Conservation (phyloP, 2,797 vertebrate genomes). For the Arnoldichthys spilopterus region DNA sequence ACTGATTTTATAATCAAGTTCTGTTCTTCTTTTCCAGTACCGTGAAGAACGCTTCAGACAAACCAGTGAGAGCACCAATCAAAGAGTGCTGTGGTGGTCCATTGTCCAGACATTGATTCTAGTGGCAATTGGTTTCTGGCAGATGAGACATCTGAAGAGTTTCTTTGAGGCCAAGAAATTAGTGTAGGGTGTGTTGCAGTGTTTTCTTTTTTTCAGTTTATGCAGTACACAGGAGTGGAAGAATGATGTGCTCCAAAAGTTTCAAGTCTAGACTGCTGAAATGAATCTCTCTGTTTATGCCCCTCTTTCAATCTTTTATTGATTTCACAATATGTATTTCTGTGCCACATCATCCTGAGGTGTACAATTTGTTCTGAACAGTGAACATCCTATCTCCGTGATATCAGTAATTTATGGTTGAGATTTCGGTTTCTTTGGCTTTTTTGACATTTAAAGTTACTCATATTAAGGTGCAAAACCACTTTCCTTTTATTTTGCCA, state of each 20-base stretch:
- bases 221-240: slow-evolving; percentile 65
- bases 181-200: slow-evolving; percentile 74
- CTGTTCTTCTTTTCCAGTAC: slow-evolving; percentile 73
- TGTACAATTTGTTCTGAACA: slow-evolving; percentile 15
- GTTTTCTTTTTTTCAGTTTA: slow-evolving; percentile 57
- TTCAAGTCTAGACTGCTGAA: slow-evolving; percentile 54
- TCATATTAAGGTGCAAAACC: slow-evolving; percentile 27
- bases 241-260: slow-evolving; percentile 20
- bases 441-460: not conserved
- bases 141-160: slow-evolving; percentile 94
- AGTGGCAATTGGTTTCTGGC: slow-evolving; percentile 92
- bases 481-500: slow-evolving; percentile 17
- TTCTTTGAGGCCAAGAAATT: slow-evolving; percentile 96
- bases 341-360: slow-evolving; percentile 18
- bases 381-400: not conserved
- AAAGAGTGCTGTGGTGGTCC: slow-evolving; percentile 94
- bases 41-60: slow-evolving; percentile 92
- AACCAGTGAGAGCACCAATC: slow-evolving; percentile 94
- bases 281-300: slow-evolving; percentile 25
- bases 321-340: slow-evolving; percentile 23
- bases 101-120: slow-evolving; percentile 93
- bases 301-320: slow-evolving; percentile 34
- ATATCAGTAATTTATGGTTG: not conserved
- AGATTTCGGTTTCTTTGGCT: not conserved
- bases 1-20: not conserved